These are phyloP conservation scores for Macaca nemestrina DNA, from an alignment of 2,113 vertebrate genomes.

Conservation along the genomic window DNA sequence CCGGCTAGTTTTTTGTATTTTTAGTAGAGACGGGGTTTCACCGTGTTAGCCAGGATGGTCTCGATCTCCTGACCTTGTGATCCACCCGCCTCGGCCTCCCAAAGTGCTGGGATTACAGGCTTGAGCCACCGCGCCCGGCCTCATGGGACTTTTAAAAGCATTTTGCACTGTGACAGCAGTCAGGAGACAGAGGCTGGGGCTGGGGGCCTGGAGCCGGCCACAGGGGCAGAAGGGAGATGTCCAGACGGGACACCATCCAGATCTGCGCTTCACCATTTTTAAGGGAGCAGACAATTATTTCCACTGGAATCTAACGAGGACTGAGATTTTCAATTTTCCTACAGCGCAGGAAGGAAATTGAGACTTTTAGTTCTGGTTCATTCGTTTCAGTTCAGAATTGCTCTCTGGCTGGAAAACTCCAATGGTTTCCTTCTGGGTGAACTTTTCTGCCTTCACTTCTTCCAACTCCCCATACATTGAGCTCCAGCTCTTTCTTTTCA, in stretches of 20 bases:
- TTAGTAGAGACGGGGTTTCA: too few relatives aligned
- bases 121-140: too few relatives aligned
- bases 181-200: neutral
- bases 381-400: neutral
- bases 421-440: neutral
- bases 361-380: constrained; percentile 32
- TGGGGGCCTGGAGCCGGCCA: neutral
- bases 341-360: neutral
- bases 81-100: too few relatives aligned
- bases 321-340: constrained; percentile 33
- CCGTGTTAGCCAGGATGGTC: too few relatives aligned
- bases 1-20: too few relatives aligned
- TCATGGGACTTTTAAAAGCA: constrained; percentile 68
- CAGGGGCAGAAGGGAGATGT: neutral
- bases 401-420: neutral
- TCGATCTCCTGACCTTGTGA: too few relatives aligned
- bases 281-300: constrained; percentile 33
- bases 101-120: too few relatives aligned
- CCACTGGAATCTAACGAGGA: neutral
- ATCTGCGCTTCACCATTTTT: neutral
- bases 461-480: neutral
- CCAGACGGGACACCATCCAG: neutral
- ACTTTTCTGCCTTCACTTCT: neutral
- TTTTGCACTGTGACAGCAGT: constrained; percentile 23
- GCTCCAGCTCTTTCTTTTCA: neutral